Evolutionary conservation across 2,888 invertebrate genomes (phyloP).

Genomic region (Lasioglossum malachurum): DNA sequence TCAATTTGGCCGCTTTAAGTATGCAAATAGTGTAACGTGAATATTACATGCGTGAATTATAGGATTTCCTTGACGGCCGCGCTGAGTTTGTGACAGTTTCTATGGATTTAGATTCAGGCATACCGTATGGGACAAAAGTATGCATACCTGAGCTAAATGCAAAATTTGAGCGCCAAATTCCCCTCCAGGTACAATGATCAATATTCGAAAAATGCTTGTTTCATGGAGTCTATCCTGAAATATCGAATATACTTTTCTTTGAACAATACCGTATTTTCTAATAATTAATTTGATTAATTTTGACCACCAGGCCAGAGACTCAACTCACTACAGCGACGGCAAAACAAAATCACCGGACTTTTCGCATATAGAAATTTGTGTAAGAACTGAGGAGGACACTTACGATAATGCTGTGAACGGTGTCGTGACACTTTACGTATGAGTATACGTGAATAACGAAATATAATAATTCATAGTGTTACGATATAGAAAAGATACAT

Average conservation of each 20-base stretch:
- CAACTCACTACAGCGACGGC: slow-evolving; percentile 81
- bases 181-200: slow-evolving; percentile 79
- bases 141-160: slow-evolving; percentile 86
- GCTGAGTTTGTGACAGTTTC: slow-evolving; percentile 85
- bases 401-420: slow-evolving; percentile 86
- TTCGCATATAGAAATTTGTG: slow-evolving; percentile 86
- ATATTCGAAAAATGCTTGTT: background rate
- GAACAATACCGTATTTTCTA: background rate
- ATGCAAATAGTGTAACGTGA: background rate
- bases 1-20: background rate
- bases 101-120: slow-evolving; percentile 83
- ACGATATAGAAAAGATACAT: background rate
- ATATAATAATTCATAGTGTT: background rate
- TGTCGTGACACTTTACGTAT: slow-evolving; percentile 81
- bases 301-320: slow-evolving; percentile 82
- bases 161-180: slow-evolving; percentile 85
- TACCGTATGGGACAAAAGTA: slow-evolving; percentile 84
- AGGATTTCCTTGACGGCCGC: slow-evolving; percentile 86
- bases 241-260: too few species aligned
- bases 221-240: too few species aligned
- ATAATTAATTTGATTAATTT: background rate
- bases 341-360: slow-evolving; percentile 77
- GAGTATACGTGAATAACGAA: slow-evolving; percentile 1
- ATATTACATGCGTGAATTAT: background rate
- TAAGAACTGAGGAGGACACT: slow-evolving; percentile 86